Conservation (phyloP, 2,113 vertebrate genomes). For the Tenrec ecaudatus region DNA sequence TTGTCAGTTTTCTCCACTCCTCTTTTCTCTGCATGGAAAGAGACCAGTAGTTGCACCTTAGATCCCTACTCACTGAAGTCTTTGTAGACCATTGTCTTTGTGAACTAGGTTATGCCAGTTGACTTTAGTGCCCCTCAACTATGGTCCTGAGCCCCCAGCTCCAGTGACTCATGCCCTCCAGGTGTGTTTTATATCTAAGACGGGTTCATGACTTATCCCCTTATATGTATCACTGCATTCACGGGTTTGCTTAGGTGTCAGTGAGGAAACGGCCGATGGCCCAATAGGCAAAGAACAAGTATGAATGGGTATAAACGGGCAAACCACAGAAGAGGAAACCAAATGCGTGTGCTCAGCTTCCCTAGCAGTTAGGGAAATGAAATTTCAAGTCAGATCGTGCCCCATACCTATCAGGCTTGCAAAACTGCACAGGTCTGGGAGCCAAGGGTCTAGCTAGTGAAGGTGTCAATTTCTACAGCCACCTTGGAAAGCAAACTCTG, state of each 20-base stretch:
- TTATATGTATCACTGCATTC: too few species aligned
- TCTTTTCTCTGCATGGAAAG: too few species aligned
- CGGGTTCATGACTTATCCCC: too few species aligned
- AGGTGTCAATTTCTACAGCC: neutral
- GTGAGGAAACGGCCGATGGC: neutral
- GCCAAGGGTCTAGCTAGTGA: neutral
- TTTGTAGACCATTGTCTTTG: too few species aligned
- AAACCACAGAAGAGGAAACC: neutral
- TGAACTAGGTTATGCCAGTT: too few species aligned
- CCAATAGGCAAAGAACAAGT: neutral
- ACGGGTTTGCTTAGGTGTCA: neutral
- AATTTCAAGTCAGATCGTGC: neutral
- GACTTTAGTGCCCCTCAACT: too few species aligned
- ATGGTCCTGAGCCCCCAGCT: too few species aligned
- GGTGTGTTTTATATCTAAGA: too few species aligned
- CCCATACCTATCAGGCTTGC: neutral
- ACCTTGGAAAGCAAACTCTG: neutral
- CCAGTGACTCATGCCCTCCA: too few species aligned
- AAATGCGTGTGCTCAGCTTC: neutral
- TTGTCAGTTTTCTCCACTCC: too few species aligned
- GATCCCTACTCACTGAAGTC: too few species aligned
- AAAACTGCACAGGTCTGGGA: neutral
- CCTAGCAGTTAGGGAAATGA: neutral
- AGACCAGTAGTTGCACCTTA: too few species aligned
- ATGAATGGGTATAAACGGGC: neutral